Evolutionary conservation across 2,113 vertebrate species (phyloP).

Genomic region (Datnioides undecimradiatus): DNA sequence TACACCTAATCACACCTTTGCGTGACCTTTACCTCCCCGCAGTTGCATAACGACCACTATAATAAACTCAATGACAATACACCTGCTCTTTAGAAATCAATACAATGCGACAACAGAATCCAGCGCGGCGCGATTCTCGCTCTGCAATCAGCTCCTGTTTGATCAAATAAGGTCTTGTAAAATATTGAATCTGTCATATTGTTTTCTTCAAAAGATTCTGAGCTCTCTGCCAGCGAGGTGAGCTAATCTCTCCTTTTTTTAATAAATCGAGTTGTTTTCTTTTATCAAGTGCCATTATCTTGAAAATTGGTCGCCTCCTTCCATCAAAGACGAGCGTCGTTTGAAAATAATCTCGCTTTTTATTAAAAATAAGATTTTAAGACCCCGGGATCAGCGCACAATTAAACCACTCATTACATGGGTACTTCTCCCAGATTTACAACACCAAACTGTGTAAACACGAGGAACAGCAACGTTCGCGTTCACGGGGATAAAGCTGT

Average conservation of each 20-base stretch:
- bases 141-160: background rate
- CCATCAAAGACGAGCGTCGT: background rate
- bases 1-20: conserved; percentile 16
- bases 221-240: background rate
- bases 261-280: conserved; percentile 1
- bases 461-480: background rate
- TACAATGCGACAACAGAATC: background rate
- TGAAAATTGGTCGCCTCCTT: background rate
- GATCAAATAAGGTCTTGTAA: too few species aligned
- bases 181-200: background rate
- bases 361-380: conserved; percentile 18
- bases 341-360: conserved; percentile 7
- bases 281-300: background rate
- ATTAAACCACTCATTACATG: conserved; percentile 13
- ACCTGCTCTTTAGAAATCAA: background rate
- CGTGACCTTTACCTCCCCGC: conserved; percentile 14
- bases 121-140: background rate
- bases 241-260: background rate
- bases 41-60: background rate
- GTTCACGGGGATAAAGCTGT: conserved; percentile 21
- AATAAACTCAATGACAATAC: background rate
- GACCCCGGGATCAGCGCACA: conserved; percentile 2
- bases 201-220: background rate
- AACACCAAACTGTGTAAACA: conserved; percentile 32
- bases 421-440: conserved; percentile 12